Evolutionary conservation across 1,140 invertebrate species (phyloP).

Genomic region (Lepidurus packardi): DNA sequence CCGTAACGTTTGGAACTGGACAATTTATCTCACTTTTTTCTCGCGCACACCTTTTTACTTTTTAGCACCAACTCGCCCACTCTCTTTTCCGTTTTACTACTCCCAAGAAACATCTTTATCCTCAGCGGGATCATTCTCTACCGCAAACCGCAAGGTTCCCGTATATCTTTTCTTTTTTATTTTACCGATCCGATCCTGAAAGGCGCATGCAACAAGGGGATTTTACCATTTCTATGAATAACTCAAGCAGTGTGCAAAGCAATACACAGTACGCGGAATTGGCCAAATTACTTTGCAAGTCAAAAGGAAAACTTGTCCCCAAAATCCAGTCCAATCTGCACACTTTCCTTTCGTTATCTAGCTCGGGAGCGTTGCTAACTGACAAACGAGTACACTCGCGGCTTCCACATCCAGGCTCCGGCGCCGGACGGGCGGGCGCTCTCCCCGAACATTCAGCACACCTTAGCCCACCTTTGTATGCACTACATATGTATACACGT

Average conservation of each 20-base stretch:
- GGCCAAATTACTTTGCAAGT: neutral
- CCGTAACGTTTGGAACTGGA: neutral
- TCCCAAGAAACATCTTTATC: neutral
- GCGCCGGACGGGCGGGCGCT: constrained; percentile 8
- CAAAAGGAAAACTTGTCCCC: neutral
- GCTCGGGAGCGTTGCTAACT: neutral
- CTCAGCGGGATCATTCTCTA: constrained; percentile 8
- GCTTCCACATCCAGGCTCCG: neutral
- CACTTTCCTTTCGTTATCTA: constrained; percentile 11
- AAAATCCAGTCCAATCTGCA: neutral
- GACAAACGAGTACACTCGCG: neutral
- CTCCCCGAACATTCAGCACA: neutral
- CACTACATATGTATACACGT: neutral
- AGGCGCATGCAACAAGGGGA: too few species aligned
- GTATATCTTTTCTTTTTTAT: too few species aligned
- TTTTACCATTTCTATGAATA: too few species aligned
- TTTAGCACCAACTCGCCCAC: neutral
- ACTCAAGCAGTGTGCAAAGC: too few species aligned
- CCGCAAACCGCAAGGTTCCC: neutral
- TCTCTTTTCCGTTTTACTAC: neutral
- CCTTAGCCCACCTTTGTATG: neutral
- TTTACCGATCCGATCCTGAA: too few species aligned
- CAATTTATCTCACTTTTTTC: neutral
- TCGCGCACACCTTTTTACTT: neutral
- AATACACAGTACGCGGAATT: neutral